Conservation (phyloP, 2,888 invertebrate species). For the Noctua fimbriata region DNA sequence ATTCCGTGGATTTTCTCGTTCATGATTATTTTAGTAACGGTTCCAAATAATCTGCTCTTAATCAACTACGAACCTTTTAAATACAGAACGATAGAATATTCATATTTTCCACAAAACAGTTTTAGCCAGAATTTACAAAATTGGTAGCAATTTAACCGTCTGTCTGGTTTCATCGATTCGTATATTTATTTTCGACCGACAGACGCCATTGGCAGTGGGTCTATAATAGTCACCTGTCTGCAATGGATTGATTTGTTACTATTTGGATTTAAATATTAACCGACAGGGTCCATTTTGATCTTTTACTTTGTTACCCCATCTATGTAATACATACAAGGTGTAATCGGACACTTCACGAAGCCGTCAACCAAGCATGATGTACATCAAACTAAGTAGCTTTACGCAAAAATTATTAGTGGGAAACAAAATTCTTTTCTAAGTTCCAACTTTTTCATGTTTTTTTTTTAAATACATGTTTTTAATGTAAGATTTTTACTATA, state of each 20-base stretch:
- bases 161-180: constrained; percentile 2
- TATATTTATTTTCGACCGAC: background rate
- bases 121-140: background rate
- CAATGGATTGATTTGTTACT: background rate
- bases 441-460: no score
- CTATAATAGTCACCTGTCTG: background rate
- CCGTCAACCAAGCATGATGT: no score
- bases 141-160: background rate
- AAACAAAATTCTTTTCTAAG: no score
- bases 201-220: background rate
- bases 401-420: no score
- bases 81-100: background rate
- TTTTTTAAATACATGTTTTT: no score
- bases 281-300: no score
- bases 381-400: no score
- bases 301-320: no score
- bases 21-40: background rate
- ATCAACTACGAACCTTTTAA: background rate
- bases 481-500: no score
- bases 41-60: background rate
- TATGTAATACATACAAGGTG: no score
- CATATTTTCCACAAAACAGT: background rate
- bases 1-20: background rate
- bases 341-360: no score
- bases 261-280: no score